phyloP scores from a whole-genome alignment of 2,888 invertebrate species.

The Mycogona germanica region DNA sequence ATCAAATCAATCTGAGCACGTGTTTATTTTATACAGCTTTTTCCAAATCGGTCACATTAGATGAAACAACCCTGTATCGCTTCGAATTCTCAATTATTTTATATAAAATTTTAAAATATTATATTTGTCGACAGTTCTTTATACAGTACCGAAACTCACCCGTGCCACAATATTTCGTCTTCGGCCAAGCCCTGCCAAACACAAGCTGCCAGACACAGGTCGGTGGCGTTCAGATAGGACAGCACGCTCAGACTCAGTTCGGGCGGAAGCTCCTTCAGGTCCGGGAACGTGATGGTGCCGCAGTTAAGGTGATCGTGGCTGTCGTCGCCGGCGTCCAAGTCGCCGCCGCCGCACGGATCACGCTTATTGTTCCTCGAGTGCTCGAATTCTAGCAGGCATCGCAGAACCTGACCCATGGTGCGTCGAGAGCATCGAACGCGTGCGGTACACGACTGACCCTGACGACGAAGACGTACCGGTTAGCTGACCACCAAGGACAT shows the following conservation, averaged over 20 bases:
- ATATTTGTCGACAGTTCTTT: neutral
- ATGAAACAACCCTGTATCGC: no score
- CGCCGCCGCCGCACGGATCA: neutral
- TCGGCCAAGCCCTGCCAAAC: constrained; percentile 39
- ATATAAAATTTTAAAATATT: no score
- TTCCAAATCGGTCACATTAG: no score
- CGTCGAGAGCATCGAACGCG: no score
- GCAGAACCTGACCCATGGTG: constrained; percentile 23
- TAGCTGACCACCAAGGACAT: no score
- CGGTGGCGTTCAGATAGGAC: constrained; percentile 40
- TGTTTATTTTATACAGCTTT: no score
- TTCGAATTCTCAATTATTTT: neutral
- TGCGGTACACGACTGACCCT: no score
- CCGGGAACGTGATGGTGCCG: constrained; percentile 30
- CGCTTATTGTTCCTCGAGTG: constrained; percentile 11
- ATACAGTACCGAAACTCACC: constrained; percentile 31
- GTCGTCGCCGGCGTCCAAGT: neutral
- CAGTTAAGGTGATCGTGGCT: neutral
- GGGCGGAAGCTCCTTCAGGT: constrained; percentile 36
- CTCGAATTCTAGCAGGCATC: constrained; percentile 22
- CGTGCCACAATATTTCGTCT: constrained; percentile 39
- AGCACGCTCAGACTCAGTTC: constrained; percentile 38
- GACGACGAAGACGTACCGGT: no score
- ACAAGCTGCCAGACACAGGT: constrained; percentile 40
- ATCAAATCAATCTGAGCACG: no score